Conservation (phyloP, 2,888 invertebrate species). For the Pristionchus mayeri region DNA sequence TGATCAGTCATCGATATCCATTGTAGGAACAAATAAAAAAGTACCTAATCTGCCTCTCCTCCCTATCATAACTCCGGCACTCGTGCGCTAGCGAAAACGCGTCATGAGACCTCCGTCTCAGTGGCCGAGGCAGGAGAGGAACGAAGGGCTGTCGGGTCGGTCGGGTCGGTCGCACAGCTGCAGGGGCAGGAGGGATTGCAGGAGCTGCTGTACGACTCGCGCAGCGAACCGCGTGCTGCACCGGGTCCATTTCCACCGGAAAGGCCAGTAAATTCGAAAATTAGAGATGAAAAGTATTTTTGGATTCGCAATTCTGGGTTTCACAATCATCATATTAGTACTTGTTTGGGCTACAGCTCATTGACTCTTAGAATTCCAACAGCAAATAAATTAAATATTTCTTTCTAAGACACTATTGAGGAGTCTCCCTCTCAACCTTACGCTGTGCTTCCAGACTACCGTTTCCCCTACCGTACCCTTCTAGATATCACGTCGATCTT, state of each 20-base stretch:
- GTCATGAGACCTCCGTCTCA: constrained; percentile 22
- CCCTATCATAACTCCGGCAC: background rate
- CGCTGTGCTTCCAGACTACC: background rate
- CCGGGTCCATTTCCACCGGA: background rate
- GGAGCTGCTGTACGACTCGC: constrained; percentile 30
- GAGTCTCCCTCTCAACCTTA: no score
- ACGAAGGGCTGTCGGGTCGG: constrained; percentile 27
- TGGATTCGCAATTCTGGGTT: background rate
- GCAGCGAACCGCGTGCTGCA: constrained; percentile 39
- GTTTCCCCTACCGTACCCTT: background rate
- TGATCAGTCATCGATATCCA: no score
- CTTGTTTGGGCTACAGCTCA: no score
- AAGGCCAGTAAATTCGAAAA: background rate
- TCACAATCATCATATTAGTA: background rate
- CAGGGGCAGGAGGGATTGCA: background rate
- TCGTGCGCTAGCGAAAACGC: constrained; percentile 5
- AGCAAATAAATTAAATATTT: no score
- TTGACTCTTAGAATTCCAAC: no score
- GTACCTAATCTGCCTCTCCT: no score
- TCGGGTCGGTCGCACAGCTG: background rate
- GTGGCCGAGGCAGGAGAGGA: background rate
- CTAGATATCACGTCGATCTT: constrained; percentile 53
- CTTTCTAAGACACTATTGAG: no score
- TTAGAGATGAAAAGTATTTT: no score
- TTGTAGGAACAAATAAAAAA: no score